These are phyloP conservation scores for Ursus arctos DNA, from an alignment of 2,113 vertebrate species.

Conservation along the genomic window DNA sequence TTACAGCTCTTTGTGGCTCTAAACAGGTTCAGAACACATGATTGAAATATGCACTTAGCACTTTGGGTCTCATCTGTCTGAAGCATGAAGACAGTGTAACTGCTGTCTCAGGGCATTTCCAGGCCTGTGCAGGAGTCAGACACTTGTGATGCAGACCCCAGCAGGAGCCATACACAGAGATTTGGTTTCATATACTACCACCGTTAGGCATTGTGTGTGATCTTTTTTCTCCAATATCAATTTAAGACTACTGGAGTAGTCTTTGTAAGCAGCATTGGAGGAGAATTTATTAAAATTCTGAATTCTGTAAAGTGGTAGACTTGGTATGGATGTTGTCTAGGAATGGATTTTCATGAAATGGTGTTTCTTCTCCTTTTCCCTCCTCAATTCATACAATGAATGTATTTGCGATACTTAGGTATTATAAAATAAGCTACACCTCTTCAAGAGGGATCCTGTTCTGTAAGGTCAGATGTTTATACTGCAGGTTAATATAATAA, in stretches of 20 bases:
- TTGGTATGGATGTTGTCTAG: not conserved
- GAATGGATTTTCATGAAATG: slow-evolving; percentile 34
- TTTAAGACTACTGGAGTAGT: not conserved
- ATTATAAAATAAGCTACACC: slow-evolving; percentile 12
- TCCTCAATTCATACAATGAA: not conserved
- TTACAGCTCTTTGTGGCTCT: slow-evolving; percentile 23
- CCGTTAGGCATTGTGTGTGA: not conserved
- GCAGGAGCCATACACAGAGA: not conserved
- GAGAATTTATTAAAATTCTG: not conserved
- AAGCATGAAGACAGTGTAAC: not conserved
- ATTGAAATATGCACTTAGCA: slow-evolving; percentile 66
- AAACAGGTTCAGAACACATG: not conserved
- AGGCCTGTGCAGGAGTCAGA: not conserved
- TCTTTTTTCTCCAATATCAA: not conserved
- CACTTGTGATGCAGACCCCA: not conserved
- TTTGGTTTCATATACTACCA: not conserved
- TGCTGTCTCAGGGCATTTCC: not conserved
- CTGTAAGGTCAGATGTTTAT: not conserved
- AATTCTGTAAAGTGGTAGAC: not conserved
- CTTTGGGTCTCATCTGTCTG: not conserved
- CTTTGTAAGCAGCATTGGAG: not conserved
- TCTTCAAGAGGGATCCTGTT: slow-evolving; percentile 25
- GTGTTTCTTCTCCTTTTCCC: not conserved
- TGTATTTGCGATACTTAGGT: slow-evolving; percentile 31
- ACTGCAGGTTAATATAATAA: not conserved